phyloP scores from a whole-genome alignment of 1,140 invertebrate genomes.

The Bombus sylvicola region DNA sequence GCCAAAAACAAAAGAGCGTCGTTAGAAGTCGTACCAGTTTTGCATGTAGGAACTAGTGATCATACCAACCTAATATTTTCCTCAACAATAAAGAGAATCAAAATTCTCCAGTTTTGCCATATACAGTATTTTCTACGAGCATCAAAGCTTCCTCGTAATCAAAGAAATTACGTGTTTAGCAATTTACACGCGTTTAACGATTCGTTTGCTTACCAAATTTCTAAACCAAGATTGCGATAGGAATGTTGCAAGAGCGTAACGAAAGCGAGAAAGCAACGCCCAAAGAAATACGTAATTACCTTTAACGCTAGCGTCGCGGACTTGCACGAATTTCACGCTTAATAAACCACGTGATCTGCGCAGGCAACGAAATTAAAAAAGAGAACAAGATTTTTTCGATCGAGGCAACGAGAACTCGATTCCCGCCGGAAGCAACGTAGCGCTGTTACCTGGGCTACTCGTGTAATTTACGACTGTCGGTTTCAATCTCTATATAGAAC shows the following conservation, averaged over 20 bases:
- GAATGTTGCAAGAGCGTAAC: background rate
- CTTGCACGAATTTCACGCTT: constrained; percentile 10
- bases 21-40: no score
- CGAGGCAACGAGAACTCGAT: background rate
- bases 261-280: background rate
- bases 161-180: no score
- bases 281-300: background rate
- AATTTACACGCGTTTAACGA: no score
- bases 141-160: no score
- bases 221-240: background rate
- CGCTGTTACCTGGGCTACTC: background rate
- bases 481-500: constrained; percentile 12
- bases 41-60: no score
- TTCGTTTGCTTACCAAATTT: no score
- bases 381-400: background rate
- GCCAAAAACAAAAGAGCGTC: no score
- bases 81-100: no score
- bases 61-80: no score
- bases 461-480: constrained; percentile 23
- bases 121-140: no score
- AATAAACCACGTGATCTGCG: constrained; percentile 5
- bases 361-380: background rate
- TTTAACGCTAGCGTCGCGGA: background rate
- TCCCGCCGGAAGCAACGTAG: background rate
- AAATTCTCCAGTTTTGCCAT: no score